Conservation (phyloP, 1,140 invertebrate species). For the Samia ricini region DNA sequence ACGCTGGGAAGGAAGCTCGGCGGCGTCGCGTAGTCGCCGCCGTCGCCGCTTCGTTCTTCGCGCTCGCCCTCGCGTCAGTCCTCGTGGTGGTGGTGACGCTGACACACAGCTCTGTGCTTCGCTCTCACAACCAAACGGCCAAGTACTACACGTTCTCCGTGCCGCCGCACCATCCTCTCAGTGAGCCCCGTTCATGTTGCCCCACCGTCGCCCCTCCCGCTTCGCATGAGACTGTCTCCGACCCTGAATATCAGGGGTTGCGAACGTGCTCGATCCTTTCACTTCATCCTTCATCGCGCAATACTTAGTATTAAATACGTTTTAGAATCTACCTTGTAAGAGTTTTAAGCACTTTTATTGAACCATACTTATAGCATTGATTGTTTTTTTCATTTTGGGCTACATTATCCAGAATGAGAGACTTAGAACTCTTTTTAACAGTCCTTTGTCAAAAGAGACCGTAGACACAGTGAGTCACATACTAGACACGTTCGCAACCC, state of each 20-base stretch:
- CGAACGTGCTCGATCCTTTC: conserved; percentile 56
- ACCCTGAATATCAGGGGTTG: conserved; percentile 69
- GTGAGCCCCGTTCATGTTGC: conserved; percentile 77
- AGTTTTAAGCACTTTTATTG: not conserved
- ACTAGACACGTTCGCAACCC: conserved; percentile 71
- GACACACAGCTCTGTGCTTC: conserved; percentile 81
- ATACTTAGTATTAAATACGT: not conserved
- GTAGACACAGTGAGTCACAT: conserved; percentile 30
- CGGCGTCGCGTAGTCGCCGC: conserved; percentile 81
- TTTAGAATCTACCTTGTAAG: not conserved
- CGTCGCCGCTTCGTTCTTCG: conserved; percentile 82
- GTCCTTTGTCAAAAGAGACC: conserved; percentile 37
- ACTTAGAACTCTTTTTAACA: not conserved
- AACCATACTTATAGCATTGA: not conserved
- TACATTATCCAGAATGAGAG: not conserved
- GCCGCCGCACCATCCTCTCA: conserved; percentile 77
- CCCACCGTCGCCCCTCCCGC: conserved; percentile 75
- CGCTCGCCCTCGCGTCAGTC: conserved; percentile 82
- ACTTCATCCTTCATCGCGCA: not conserved
- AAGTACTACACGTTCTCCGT: conserved; percentile 82
- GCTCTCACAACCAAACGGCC: conserved; percentile 78
- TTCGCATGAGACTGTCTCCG: conserved; percentile 76
- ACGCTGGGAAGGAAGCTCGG: conserved; percentile 77
- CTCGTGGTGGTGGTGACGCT: conserved; percentile 85
- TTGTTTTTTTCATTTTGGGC: not conserved